These are phyloP conservation scores for Rhodeus uyekii DNA, from an alignment of 2,797 vertebrate genomes.

Conservation along the genomic window DNA sequence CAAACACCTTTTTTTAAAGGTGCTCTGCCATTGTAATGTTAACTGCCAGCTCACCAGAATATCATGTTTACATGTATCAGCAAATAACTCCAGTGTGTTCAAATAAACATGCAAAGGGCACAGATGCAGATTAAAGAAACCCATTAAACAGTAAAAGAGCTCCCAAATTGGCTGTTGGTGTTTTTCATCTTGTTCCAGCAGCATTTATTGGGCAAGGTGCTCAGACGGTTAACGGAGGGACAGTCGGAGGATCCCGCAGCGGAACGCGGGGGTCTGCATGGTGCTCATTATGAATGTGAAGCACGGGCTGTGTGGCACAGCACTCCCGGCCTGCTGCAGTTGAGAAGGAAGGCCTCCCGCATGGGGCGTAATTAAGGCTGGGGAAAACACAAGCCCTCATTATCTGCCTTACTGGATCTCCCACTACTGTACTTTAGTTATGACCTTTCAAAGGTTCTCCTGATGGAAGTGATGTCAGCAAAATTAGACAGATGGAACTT, in stretches of 20 bases:
- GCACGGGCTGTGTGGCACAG: slow-evolving; percentile 54
- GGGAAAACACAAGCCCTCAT: slow-evolving; percentile 54
- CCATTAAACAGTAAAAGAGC: slow-evolving; percentile 60
- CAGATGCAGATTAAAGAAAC: slow-evolving; percentile 65
- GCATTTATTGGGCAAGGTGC: slow-evolving; percentile 64
- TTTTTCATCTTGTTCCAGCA: slow-evolving; percentile 74
- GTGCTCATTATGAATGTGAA: slow-evolving; percentile 68
- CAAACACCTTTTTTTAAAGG: slow-evolving; percentile 41
- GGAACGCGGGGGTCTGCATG: slow-evolving; percentile 61
- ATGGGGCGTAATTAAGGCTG: slow-evolving; percentile 44
- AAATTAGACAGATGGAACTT: slow-evolving; percentile 4
- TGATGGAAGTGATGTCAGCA: slow-evolving; percentile 43
- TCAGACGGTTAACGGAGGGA: slow-evolving; percentile 67
- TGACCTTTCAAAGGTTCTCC: slow-evolving; percentile 42
- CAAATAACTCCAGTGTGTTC: slow-evolving; percentile 56
- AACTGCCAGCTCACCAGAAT: slow-evolving; percentile 54
- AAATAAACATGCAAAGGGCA: slow-evolving; percentile 57
- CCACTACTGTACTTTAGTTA: slow-evolving; percentile 36
- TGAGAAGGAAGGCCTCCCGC: slow-evolving; percentile 40
- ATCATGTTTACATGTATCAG: slow-evolving; percentile 54
- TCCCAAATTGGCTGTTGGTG: slow-evolving; percentile 56
- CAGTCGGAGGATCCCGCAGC: slow-evolving; percentile 65
- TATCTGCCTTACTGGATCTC: slow-evolving; percentile 41
- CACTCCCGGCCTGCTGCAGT: slow-evolving; percentile 54
- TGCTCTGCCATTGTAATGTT: slow-evolving; percentile 32